Conservation (phyloP, 2,797 vertebrate genomes). For the Melanotaenia maccullochi region DNA sequence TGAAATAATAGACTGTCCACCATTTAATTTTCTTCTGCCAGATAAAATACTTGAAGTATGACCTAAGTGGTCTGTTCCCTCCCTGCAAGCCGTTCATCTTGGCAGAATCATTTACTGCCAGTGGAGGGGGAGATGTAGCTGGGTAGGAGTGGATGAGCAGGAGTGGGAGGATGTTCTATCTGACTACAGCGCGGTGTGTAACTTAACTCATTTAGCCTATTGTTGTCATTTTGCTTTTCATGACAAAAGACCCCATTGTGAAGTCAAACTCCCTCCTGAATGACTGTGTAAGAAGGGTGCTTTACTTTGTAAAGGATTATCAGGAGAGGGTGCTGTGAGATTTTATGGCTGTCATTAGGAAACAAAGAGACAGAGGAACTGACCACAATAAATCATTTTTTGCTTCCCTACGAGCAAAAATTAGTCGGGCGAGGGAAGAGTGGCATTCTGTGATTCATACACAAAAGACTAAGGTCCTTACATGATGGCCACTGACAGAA, state of each 20-base stretch:
- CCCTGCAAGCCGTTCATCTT: constrained; percentile 51
- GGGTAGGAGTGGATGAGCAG: constrained; percentile 47
- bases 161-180: constrained; percentile 35
- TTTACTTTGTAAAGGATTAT: constrained; percentile 54
- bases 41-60: constrained; percentile 46
- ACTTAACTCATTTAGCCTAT: constrained; percentile 54
- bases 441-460: constrained; percentile 35
- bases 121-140: constrained; percentile 34
- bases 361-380: constrained; percentile 39
- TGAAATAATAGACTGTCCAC: constrained; percentile 27
- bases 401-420: constrained; percentile 26
- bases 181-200: constrained; percentile 22
- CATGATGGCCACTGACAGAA: constrained; percentile 22
- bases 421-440: constrained; percentile 35
- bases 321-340: constrained; percentile 30
- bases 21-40: constrained; percentile 25
- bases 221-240: constrained; percentile 47
- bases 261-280: constrained; percentile 28
- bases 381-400: constrained; percentile 28
- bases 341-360: constrained; percentile 41
- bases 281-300: constrained; percentile 52
- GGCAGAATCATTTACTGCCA: constrained; percentile 49
- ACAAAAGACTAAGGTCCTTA: constrained; percentile 21
- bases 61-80: constrained; percentile 47
- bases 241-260: constrained; percentile 31